Evolutionary conservation across 2,888 invertebrate species (phyloP).

Genomic region (Drosophila flavopinicola): DNA sequence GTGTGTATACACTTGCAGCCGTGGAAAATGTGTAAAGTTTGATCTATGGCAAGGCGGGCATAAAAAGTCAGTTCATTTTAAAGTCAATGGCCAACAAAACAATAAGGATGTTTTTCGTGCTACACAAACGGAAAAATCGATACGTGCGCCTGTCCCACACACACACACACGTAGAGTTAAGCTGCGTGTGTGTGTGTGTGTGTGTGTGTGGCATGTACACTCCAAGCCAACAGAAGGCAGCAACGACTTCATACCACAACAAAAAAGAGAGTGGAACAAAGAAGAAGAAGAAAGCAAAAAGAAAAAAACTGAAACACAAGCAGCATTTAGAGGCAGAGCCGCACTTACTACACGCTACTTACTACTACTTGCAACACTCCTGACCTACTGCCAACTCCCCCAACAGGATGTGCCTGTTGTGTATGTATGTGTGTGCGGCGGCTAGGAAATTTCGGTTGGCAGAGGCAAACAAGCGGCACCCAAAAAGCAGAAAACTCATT

Average conservation of each 20-base stretch:
- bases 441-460: constrained; percentile 66
- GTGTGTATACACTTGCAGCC: constrained; percentile 15
- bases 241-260: constrained; percentile 78
- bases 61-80: constrained; percentile 54
- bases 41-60: constrained; percentile 37
- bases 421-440: constrained; percentile 18
- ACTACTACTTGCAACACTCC: constrained; percentile 66
- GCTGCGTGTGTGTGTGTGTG: constrained; percentile 33
- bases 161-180: constrained; percentile 33
- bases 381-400: constrained; percentile 61
- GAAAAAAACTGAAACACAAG: constrained; percentile 17
- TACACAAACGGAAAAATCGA: constrained; percentile 77
- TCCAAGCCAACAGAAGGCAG: constrained; percentile 66
- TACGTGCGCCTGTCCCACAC: constrained; percentile 70
- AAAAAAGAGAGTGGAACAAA: constrained; percentile 46
- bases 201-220: constrained; percentile 59
- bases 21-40: constrained; percentile 37
- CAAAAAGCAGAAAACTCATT: constrained; percentile 68
- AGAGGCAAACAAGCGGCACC: constrained; percentile 59
- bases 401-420: constrained; percentile 51
- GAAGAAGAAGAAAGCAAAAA: constrained; percentile 8
- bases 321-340: constrained; percentile 53
- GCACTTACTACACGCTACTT: constrained; percentile 76
- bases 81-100: constrained; percentile 59
- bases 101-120: constrained; percentile 73